Evolutionary conservation across 2,888 invertebrate species (phyloP), one percentile per base, ranked within the genome.

Genomic region (Venusia cambrica): DNA sequence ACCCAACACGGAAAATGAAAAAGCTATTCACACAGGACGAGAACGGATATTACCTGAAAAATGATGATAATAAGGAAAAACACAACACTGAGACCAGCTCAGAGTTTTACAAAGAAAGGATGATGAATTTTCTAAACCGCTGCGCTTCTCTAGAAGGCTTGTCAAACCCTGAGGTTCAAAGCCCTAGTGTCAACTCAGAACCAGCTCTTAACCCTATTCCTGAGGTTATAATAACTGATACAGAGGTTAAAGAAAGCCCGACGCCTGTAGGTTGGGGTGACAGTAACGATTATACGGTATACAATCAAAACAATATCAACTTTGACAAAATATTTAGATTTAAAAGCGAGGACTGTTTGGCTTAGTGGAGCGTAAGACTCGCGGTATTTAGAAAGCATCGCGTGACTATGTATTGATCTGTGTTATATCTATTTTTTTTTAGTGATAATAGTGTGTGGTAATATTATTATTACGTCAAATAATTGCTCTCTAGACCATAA

Each of bases 1-100:
- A 89, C 41, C 89, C 89, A 0, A 85, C 70, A 41, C 81, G 76
- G 38, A 89, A 89, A 49, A 77, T 90, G 6, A 88, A 88, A 31
- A 84, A 81, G 32, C 88, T 89, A 55, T 87, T 89, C 20, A 76
- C 78, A 2, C 80, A 83, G 40, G 75, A 71, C 34, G 79, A 83
- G 29, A 76, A 74, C 37, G 80, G 77, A 1, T 85, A 79, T 35
- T 87, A 81, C 54, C 55, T 84, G 6, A 81, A 80, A 53, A 75
- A 80, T 33, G 80, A 68, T 72, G 88, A 64, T 63, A 88, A 70
- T 54, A 89, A 73, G 69, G 72, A 43, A 32, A 88, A 77, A 2
- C 25, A 25, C 6, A 77, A 77, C 27, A 78, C 78, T 0, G 87
- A 87, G 7, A 78, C 83, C 0, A 81, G 77, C 28, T 83, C 85